Percentiles rank a stretch among this genome's conserved stretches.
Evolutionary conservation across 2,113 vertebrate genomes (phyloP).

Genomic region (Cottus gobio): DNA sequence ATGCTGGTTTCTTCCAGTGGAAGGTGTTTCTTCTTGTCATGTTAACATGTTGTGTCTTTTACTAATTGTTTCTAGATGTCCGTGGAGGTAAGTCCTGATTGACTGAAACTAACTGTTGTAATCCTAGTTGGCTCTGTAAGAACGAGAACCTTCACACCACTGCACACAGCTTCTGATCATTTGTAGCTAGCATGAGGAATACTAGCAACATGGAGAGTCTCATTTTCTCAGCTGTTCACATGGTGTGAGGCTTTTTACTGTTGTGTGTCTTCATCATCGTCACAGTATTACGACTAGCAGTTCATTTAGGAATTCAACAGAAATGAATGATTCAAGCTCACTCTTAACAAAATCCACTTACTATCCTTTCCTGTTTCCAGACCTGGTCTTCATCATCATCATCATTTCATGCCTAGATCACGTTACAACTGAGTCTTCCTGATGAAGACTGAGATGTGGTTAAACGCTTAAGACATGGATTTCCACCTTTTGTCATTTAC

Average conservation of each 20-base stretch:
- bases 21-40: neutral
- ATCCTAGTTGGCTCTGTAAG: neutral
- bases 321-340: no score
- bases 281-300: no score
- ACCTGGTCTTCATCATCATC: neutral
- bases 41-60: neutral
- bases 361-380: neutral
- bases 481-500: no score
- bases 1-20: neutral
- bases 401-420: no score
- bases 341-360: neutral
- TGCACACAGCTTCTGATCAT: constrained; percentile 3
- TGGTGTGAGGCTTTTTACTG: no score
- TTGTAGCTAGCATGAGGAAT: neutral
- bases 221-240: no score
- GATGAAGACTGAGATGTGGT: neutral
- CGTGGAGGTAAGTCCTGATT: constrained; percentile 28
- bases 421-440: no score
- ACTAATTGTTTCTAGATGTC: neutral
- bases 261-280: no score
- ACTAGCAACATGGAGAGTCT: no score
- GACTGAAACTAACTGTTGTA: neutral
- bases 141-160: neutral
- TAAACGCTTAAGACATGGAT: neutral
- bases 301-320: no score